A percentile compares a stretch with the other conserved stretches of the same genome.
Conservation (phyloP, 2,888 invertebrate genomes). For the Lasius fuliginosus region DNA sequence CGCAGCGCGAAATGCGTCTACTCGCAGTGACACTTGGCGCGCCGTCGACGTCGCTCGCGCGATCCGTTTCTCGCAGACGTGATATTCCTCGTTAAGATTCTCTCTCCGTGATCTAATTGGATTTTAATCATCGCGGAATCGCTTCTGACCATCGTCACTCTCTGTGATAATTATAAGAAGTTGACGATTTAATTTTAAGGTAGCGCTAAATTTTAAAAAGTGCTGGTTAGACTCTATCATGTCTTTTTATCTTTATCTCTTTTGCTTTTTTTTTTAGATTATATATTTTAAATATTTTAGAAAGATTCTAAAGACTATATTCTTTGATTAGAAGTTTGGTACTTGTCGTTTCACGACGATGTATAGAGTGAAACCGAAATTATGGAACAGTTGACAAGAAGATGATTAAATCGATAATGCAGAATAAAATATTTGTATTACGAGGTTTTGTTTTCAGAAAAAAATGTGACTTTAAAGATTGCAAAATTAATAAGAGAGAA, state of each 20-base stretch:
- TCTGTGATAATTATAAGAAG: background rate
- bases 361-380: background rate
- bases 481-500: background rate
- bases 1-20: constrained; percentile 46
- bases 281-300: background rate
- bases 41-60: constrained; percentile 57
- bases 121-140: background rate
- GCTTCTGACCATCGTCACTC: background rate
- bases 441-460: background rate
- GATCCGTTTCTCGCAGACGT: constrained; percentile 1
- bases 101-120: background rate
- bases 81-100: background rate
- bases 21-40: constrained; percentile 69
- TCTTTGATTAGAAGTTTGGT: background rate
- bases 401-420: background rate
- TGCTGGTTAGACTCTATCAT: background rate
- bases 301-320: background rate
- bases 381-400: background rate
- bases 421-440: background rate
- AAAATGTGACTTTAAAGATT: background rate
- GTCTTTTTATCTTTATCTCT: background rate
- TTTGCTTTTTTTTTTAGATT: background rate
- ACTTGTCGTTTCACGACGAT: background rate
- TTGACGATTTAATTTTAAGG: background rate
- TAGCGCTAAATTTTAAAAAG: background rate